These are phyloP conservation scores for Scelioninae gen. 2 DNA, from an alignment of 2,888 invertebrate species.

Conservation along the genomic window DNA sequence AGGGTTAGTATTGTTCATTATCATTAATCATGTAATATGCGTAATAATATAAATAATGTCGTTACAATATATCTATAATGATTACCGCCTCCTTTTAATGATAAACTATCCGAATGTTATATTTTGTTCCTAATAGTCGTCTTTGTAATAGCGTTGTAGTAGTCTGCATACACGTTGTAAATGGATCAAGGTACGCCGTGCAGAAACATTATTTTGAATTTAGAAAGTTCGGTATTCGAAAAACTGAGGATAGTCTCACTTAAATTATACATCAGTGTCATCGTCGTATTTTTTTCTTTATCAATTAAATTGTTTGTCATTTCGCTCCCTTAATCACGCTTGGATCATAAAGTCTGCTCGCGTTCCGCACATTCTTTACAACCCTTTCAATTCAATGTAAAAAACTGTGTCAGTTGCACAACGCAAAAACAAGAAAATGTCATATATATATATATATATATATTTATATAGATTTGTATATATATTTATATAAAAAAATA, in stretches of 20 bases:
- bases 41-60: conserved; percentile 75
- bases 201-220: conserved; percentile 64
- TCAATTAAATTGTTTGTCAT: conserved; percentile 8
- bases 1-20: conserved; percentile 70
- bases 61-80: conserved; percentile 73
- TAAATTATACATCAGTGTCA: conserved; percentile 7
- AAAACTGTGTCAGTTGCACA: conserved; percentile 35
- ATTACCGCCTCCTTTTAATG: conserved; percentile 72
- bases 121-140: conserved; percentile 71
- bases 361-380: conserved; percentile 36
- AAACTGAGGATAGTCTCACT: conserved; percentile 63
- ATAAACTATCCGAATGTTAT: conserved; percentile 73
- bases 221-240: conserved; percentile 59
- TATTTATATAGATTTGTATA: conserved; percentile 37
- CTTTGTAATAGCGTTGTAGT: conserved; percentile 68
- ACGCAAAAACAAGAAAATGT: conserved; percentile 49
- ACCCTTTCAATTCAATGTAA: conserved; percentile 42
- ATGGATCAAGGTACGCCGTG: conserved; percentile 72
- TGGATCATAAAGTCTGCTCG: conserved; percentile 40
- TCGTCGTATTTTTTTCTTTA: conserved; percentile 3
- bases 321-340: conserved; percentile 10
- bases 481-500: conserved; percentile 53
- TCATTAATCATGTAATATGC: conserved; percentile 73
- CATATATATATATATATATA: conserved; percentile 32
- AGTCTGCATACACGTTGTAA: conserved; percentile 71